phyloP scores from a whole-genome alignment of 2,888 invertebrate genomes.

The Caenorhabditis becei region DNA sequence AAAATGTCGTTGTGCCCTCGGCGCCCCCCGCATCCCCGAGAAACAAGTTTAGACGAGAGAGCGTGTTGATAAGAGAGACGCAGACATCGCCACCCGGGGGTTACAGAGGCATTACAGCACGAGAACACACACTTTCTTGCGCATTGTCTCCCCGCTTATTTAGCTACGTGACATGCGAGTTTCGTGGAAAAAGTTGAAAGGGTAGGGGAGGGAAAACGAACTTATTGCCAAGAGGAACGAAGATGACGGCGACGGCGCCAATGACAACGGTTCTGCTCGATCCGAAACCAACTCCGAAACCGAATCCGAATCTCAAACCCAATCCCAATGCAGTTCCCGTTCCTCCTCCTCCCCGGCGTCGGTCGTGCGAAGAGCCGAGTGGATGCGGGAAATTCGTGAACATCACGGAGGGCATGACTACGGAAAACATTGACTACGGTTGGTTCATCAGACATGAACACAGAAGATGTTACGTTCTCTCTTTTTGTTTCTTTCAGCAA shows the following conservation, averaged over 20 bases:
- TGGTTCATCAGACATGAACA: neutral
- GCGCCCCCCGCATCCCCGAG: slow-evolving; percentile 19
- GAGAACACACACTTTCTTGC: slow-evolving; percentile 10
- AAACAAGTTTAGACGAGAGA: slow-evolving; percentile 33
- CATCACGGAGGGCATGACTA: slow-evolving; percentile 28
- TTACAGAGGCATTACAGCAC: slow-evolving; percentile 31
- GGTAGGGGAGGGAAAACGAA: too few relatives aligned
- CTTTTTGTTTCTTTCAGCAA: slow-evolving; percentile 8
- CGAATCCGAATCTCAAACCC: too few relatives aligned
- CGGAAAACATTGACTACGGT: slow-evolving; percentile 53
- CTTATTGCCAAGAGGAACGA: slow-evolving; percentile 30
- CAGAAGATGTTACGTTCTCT: neutral
- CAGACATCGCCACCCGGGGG: neutral
- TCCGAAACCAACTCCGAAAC: too few relatives aligned
- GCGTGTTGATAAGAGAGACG: neutral
- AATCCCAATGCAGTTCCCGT: too few relatives aligned
- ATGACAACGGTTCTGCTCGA: too few relatives aligned
- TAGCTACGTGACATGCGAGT: neutral
- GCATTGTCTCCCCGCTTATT: slow-evolving; percentile 17
- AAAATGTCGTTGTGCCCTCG: slow-evolving; percentile 14
- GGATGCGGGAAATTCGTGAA: slow-evolving; percentile 15
- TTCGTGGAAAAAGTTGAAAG: neutral
- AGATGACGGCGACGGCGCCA: too few relatives aligned
- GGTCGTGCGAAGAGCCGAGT: neutral
- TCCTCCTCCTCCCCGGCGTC: too few relatives aligned